These are phyloP conservation scores for Arothron firmamentum DNA, from an alignment of 2,113 vertebrate genomes.

Conservation along the genomic window DNA sequence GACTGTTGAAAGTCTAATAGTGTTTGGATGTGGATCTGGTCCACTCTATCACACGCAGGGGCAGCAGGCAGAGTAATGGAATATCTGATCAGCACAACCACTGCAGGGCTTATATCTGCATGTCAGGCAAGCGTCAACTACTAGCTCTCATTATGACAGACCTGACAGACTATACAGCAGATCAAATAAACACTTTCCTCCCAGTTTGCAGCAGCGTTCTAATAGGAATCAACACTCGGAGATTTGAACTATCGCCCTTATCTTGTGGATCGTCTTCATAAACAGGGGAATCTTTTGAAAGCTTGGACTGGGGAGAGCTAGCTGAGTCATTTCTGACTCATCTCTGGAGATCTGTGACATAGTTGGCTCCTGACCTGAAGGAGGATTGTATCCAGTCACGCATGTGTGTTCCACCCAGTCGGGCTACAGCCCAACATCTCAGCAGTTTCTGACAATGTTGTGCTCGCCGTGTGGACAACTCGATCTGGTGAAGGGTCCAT, in stretches of 20 bases:
- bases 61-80: conserved; percentile 47
- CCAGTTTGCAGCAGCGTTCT: background rate
- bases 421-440: too few species aligned
- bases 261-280: background rate
- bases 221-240: background rate
- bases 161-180: background rate
- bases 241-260: conserved; percentile 2
- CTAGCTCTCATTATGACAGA: background rate
- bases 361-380: background rate
- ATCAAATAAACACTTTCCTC: background rate
- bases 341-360: conserved; percentile 7
- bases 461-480: background rate
- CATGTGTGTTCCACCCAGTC: too few species aligned
- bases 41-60: conserved; percentile 54
- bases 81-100: conserved; percentile 63
- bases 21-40: conserved; percentile 60
- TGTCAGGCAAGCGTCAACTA: conserved; percentile 17
- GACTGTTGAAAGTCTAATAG: conserved; percentile 47
- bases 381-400: background rate
- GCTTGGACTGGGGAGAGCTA: background rate
- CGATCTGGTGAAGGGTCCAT: background rate
- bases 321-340: conserved; percentile 8
- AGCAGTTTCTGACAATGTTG: too few species aligned
- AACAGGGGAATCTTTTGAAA: background rate
- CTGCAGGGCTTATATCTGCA: conserved; percentile 23